Evolutionary conservation across 2,888 invertebrate genomes (phyloP).

Genomic region (Muscina levida): DNA sequence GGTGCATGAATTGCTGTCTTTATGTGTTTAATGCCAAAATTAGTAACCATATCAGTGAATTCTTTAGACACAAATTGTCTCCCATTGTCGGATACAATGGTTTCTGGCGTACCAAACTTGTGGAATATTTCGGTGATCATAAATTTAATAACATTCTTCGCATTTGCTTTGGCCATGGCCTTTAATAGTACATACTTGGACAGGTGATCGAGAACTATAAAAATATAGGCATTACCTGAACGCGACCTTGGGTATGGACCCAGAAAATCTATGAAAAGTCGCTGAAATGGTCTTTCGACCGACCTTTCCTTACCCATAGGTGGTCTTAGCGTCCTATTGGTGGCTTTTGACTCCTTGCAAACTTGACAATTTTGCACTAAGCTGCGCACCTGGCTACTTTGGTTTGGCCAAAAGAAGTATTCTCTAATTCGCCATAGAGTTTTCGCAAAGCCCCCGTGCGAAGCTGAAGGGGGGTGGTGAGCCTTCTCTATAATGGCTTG

Average conservation of each 20-base stretch:
- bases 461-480: background rate
- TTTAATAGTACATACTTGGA: no score
- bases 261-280: no score
- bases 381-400: background rate
- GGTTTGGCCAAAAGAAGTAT: conserved; percentile 19
- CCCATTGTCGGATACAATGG: no score
- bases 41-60: no score
- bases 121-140: no score
- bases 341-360: background rate
- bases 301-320: no score
- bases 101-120: no score
- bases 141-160: background rate
- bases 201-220: no score
- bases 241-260: background rate
- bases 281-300: no score
- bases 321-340: background rate
- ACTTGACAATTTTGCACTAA: background rate
- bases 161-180: background rate
- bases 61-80: background rate
- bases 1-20: no score
- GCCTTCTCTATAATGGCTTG: background rate
- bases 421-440: background rate
- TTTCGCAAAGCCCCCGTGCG: conserved; percentile 8
- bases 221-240: no score
- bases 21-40: background rate